Conservation (phyloP, 1,140 invertebrate genomes). For the Polyergus mexicanus region DNA sequence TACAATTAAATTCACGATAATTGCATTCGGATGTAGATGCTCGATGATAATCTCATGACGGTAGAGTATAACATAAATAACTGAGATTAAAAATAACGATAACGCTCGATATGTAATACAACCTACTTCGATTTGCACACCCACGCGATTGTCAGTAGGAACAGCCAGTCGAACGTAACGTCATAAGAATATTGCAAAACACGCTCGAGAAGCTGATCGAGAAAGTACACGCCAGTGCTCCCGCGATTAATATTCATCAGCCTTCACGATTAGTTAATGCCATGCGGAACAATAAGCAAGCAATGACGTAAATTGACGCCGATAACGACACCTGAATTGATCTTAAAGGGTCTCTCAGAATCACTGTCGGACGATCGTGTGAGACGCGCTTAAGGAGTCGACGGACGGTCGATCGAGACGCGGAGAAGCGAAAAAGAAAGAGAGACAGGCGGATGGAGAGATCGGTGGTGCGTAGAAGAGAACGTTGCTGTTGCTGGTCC, state of each 20-base stretch:
- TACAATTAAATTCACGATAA: constrained; percentile 18
- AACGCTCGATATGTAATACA: constrained; percentile 24
- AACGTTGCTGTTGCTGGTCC: constrained; percentile 41
- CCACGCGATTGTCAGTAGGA: constrained; percentile 36
- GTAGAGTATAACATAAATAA: neutral
- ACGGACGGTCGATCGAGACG: constrained; percentile 71
- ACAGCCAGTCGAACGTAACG: neutral
- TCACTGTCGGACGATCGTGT: constrained; percentile 60
- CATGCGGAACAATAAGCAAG: constrained; percentile 50
- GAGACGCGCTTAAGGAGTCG: constrained; percentile 74
- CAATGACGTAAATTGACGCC: constrained; percentile 57
- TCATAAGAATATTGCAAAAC: constrained; percentile 29
- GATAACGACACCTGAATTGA: constrained; percentile 53
- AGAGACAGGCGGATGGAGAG: constrained; percentile 46
- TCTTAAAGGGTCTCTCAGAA: constrained; percentile 37
- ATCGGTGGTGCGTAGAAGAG: constrained; percentile 23
- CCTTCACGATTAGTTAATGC: constrained; percentile 57
- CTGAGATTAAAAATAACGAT: constrained; percentile 28
- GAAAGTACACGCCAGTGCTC: constrained; percentile 28
- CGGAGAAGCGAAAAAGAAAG: constrained; percentile 17
- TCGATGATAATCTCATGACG: neutral
- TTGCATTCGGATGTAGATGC: neutral
- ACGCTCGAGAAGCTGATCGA: constrained; percentile 24
- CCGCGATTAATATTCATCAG: constrained; percentile 51
- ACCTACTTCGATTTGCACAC: constrained; percentile 30